Evolutionary conservation across 2,797 vertebrate species (phyloP), one percentile per base, ranked within the genome.

Genomic region (Gallirallus australis): DNA sequence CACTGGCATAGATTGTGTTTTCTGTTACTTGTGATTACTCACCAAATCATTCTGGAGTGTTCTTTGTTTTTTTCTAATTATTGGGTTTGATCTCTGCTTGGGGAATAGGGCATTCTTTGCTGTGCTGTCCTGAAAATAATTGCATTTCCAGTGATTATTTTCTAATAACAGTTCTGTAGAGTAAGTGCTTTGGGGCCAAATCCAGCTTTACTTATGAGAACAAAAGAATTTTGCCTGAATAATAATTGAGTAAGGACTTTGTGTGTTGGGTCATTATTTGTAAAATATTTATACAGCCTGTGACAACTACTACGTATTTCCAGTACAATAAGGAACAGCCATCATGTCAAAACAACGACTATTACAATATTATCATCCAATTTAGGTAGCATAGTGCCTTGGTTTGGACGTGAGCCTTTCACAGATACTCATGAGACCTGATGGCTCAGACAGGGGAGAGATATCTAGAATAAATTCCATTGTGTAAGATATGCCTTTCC

Each of bases 81-180:
- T 89, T 95, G 18, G 48, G 70, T 90, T 95, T 96, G 83, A 95
- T 94, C 56, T 90, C 75, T 86, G 57, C 82, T 80, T 80, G 75
- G 90, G 86, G 88, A 96, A 90, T 80, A 95, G 2, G 11, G 15
- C 60, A 93, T 89, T 96, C 85, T 95, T 86, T 94, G n/a, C 71
- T 87, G 10, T 52, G 75, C 33, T 95, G 68, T 89, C 81, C 64
- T 92, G 86, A 95, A 96, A 95, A 95, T 87, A 95, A 93, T 71
- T 93, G 81, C 61, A 78, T 96, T 96, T 94, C 64, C 90, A 82
- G 57, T 63, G 91, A 94, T 94, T 90, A 53, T 92, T 93, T 95
- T 87, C 82, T 96, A 96, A 89, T 93, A 94, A 54, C 78, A 59
- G 68, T 80, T 82, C 64, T 65, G 53, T 64, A 63, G 61, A 90